A percentile compares a stretch with the other conserved stretches of the same genome.
Evolutionary conservation across 1,140 invertebrate genomes (phyloP).

Genomic region (Grapholita molesta): DNA sequence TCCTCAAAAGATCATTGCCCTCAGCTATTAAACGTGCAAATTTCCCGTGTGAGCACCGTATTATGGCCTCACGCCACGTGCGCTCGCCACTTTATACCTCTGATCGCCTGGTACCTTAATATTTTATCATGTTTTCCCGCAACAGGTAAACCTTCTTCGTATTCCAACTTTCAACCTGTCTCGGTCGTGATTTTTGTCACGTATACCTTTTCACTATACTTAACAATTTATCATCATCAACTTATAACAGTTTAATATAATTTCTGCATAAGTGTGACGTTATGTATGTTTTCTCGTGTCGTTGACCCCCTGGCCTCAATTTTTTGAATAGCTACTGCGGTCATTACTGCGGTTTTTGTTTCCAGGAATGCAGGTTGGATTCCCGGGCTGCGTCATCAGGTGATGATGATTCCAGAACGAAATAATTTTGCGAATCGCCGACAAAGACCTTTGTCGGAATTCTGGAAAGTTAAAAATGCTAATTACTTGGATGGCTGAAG

Average conservation of each 20-base stretch:
- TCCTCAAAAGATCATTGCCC: background rate
- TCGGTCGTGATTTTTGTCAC: background rate
- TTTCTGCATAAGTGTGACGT: background rate
- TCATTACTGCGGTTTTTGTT: background rate
- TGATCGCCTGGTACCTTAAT: background rate
- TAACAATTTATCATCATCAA: background rate
- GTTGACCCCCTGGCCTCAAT: conserved; percentile 1
- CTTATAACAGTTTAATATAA: background rate
- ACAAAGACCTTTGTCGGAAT: background rate
- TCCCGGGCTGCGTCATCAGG: background rate
- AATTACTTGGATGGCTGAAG: background rate
- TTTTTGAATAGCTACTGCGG: background rate
- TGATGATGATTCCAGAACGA: background rate
- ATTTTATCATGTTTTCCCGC: conserved; percentile 3
- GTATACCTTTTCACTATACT: background rate
- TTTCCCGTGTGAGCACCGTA: background rate
- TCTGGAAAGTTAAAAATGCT: background rate
- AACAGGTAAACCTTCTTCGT: conserved; percentile 1
- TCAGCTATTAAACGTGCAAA: conserved; percentile 5
- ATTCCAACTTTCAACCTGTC: background rate
- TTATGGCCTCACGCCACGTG: background rate
- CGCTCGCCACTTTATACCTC: conserved; percentile 11
- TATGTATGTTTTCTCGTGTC: background rate
- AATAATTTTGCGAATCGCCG: background rate
- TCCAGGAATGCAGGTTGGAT: conserved; percentile 1